Conservation (phyloP, 2,113 vertebrate species). For the Phylloscopus whistleri region DNA sequence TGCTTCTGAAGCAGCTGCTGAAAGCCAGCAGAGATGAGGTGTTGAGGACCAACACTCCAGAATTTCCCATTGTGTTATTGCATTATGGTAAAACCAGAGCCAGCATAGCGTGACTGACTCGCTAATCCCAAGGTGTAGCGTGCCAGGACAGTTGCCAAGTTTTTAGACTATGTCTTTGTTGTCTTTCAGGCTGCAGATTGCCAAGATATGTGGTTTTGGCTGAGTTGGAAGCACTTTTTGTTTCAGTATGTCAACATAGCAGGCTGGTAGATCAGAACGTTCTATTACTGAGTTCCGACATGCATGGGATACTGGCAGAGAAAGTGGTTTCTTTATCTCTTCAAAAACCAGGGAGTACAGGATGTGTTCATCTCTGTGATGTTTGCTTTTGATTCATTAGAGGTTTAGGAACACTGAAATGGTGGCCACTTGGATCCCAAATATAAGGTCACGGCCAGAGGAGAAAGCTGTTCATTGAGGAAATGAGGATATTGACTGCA, state of each 20-base stretch:
- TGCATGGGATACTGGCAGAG: constrained; percentile 31
- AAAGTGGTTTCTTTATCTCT: constrained; percentile 21
- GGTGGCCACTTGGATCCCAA: not conserved
- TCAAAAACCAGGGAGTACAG: not conserved
- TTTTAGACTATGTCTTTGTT: constrained; percentile 55
- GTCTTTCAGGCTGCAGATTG: constrained; percentile 50
- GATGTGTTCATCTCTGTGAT: not conserved
- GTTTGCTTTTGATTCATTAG: constrained; percentile 10
- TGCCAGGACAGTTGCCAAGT: constrained; percentile 57
- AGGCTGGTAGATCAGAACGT: constrained; percentile 16
- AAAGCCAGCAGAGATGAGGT: not conserved
- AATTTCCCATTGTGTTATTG: not conserved
- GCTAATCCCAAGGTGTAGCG: constrained; percentile 58
- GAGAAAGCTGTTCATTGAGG: not conserved
- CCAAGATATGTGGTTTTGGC: constrained; percentile 67
- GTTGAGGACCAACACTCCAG: not conserved
- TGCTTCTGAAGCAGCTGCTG: not conserved
- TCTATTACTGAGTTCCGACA: constrained; percentile 31
- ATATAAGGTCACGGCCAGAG: not conserved
- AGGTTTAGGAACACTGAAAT: not conserved
- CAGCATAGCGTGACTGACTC: constrained; percentile 68
- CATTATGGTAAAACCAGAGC: constrained; percentile 25
- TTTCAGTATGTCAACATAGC: constrained; percentile 44
- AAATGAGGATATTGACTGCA: not conserved
- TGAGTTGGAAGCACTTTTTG: constrained; percentile 43